Conservation (phyloP, 2,888 invertebrate species). For the Hirtodrosophila cameraria region DNA sequence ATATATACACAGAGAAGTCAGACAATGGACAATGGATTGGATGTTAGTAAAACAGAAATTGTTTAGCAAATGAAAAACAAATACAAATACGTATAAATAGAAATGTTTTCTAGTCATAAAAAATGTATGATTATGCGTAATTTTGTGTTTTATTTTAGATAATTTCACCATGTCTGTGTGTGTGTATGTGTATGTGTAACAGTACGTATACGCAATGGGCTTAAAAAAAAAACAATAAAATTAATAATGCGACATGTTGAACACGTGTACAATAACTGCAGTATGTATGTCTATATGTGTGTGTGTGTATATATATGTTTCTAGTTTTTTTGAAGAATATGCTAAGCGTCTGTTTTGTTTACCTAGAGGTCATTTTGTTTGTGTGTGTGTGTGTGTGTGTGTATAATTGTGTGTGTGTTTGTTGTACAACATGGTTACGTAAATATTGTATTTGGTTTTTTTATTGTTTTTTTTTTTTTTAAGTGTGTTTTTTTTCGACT, state of each 20-base stretch:
- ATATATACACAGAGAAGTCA: constrained; percentile 10
- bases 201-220: constrained; percentile 21
- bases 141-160: constrained; percentile 48
- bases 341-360: constrained; percentile 50
- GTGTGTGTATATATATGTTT: constrained; percentile 20
- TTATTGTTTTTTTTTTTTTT: constrained; percentile 33
- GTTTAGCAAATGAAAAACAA: constrained; percentile 39
- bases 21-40: constrained; percentile 30
- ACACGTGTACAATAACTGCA: constrained; percentile 50
- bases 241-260: constrained; percentile 57
- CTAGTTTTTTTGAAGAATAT: constrained; percentile 17
- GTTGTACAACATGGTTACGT: constrained; percentile 33
- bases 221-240: constrained; percentile 37
- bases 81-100: constrained; percentile 40
- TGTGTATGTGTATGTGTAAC: constrained; percentile 5
- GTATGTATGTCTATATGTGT: constrained; percentile 21
- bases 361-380: constrained; percentile 42
- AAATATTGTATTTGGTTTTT: constrained; percentile 39
- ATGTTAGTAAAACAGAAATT: constrained; percentile 35
- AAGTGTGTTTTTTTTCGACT: constrained; percentile 40
- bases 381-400: constrained; percentile 12
- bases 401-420: constrained; percentile 25
- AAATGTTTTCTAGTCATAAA: constrained; percentile 46
- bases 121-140: constrained; percentile 49
- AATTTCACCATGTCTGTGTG: constrained; percentile 45